phyloP scores from a whole-genome alignment of 1,140 invertebrate species.

The Portunus trituberculatus region DNA sequence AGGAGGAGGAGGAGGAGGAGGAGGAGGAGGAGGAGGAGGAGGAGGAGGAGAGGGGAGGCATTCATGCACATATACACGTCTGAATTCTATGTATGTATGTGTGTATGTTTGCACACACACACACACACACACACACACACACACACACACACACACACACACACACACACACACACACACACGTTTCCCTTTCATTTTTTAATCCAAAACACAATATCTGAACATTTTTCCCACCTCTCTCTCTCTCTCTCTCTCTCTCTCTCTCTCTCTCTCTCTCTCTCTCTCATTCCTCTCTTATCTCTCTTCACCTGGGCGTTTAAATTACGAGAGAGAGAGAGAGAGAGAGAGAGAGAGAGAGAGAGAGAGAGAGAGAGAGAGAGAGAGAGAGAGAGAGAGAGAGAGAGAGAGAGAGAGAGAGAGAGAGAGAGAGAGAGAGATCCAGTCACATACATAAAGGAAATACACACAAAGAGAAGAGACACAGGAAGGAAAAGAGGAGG shows the following conservation, averaged over 20 bases:
- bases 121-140: background rate
- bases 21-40: too few species aligned
- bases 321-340: background rate
- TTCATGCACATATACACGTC: too few species aligned
- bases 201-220: too few species aligned
- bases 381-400: constrained; percentile 4
- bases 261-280: background rate
- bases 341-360: constrained; percentile 25
- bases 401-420: background rate
- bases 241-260: background rate
- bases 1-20: too few species aligned
- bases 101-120: too few species aligned
- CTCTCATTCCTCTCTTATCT: background rate
- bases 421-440: background rate
- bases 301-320: background rate
- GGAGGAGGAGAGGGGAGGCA: too few species aligned
- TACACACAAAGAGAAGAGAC: background rate
- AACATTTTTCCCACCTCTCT: background rate
- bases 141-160: constrained; percentile 39
- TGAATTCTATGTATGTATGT: too few species aligned
- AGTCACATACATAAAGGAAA: too few species aligned
- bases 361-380: background rate
- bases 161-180: background rate
- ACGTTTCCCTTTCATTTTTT: background rate
- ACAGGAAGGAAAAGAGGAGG: too few species aligned